Evolutionary conservation across 92 coral and sea anemone species (phyloP).

Genomic region (Blastomussa wellsi): DNA sequence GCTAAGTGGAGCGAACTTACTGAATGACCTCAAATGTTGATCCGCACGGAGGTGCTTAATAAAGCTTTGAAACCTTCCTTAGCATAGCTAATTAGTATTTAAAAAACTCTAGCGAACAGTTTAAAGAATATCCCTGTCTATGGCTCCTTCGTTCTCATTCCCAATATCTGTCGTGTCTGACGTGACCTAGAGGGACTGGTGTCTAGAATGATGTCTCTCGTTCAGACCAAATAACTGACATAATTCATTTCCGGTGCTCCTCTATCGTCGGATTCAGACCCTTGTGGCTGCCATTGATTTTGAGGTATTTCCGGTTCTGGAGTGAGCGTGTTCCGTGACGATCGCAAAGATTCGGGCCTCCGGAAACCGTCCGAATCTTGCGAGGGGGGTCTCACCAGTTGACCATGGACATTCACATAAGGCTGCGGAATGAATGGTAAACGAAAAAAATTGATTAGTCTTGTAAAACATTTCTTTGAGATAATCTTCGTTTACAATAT

Average conservation of each 20-base stretch:
- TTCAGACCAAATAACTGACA: constrained; percentile 68
- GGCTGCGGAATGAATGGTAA: constrained; percentile 67
- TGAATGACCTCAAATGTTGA: background rate
- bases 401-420: constrained; percentile 86
- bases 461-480: background rate
- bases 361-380: constrained; percentile 63
- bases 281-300: constrained; percentile 62
- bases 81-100: background rate
- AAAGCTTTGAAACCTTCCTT: background rate
- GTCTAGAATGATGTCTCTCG: background rate
- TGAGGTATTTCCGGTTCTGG: constrained; percentile 97
- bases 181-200: background rate
- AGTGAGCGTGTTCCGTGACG: constrained; percentile 60
- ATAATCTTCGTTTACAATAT: too few relatives aligned
- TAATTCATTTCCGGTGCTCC: constrained; percentile 75
- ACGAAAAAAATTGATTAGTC: background rate
- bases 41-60: background rate
- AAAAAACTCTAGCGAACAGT: background rate
- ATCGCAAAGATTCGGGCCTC: constrained; percentile 74
- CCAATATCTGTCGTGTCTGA: background rate
- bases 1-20: background rate
- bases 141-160: background rate
- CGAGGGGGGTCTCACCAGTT: constrained; percentile 85
- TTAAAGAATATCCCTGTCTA: background rate
- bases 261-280: constrained; percentile 61